These are phyloP conservation scores for Melipona bicolor DNA, from an alignment of 2,888 invertebrate genomes.

Conservation along the genomic window DNA sequence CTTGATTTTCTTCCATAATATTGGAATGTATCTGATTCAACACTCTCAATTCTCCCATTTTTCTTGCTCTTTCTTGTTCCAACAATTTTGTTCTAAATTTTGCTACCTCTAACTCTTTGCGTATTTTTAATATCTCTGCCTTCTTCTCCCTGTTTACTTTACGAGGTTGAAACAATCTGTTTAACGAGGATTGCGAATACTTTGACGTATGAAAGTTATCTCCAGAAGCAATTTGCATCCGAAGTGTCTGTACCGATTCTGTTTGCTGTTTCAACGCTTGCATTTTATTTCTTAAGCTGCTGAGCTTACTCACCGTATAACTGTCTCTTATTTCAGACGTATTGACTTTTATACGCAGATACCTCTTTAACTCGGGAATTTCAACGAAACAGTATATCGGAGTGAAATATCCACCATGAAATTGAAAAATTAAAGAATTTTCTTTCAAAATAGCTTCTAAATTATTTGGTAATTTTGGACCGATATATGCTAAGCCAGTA, in stretches of 20 bases:
- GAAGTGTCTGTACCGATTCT: constrained; percentile 85
- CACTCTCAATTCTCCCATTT: constrained; percentile 87
- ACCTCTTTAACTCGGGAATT: constrained; percentile 80
- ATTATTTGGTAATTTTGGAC: constrained; percentile 88
- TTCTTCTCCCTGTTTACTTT: constrained; percentile 88
- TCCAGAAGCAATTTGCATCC: constrained; percentile 84
- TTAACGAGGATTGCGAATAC: constrained; percentile 79
- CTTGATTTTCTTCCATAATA: constrained; percentile 89
- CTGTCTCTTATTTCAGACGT: constrained; percentile 88
- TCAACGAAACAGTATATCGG: constrained; percentile 84
- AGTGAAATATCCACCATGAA: constrained; percentile 95
- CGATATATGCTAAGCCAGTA: constrained; percentile 91
- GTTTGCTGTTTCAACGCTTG: constrained; percentile 89
- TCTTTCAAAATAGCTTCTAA: constrained; percentile 88
- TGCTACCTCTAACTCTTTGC: constrained; percentile 89
- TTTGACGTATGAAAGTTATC: constrained; percentile 78
- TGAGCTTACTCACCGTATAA: constrained; percentile 90
- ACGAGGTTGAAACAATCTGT: constrained; percentile 80
- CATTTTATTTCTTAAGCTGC: constrained; percentile 84
- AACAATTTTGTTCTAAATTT: constrained; percentile 89
- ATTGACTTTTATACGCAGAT: constrained; percentile 77
- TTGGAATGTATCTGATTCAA: constrained; percentile 88
- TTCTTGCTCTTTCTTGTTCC: constrained; percentile 89
- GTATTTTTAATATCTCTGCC: constrained; percentile 87
- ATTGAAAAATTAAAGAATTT: constrained; percentile 93